These are phyloP conservation scores for Accipiter virgatus DNA, from an alignment of 2,113 vertebrate genomes.

Conservation along the genomic window DNA sequence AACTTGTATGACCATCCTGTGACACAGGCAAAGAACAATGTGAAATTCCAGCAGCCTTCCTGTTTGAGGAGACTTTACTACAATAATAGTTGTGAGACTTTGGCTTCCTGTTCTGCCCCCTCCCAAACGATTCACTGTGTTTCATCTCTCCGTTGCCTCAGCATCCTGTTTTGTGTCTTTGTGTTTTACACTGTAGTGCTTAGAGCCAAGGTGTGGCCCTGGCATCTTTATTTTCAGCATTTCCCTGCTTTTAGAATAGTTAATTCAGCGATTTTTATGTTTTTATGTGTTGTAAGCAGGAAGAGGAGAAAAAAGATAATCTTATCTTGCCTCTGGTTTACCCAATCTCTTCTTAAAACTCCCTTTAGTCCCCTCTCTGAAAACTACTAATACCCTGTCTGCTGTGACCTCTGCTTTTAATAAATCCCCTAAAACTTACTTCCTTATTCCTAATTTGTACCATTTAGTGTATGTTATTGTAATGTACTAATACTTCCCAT, in stretches of 20 bases:
- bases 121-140: background rate
- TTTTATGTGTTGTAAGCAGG: background rate
- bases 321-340: background rate
- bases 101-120: background rate
- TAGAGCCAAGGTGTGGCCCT: background rate
- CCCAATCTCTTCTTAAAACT: background rate
- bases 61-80: background rate
- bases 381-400: background rate
- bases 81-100: background rate
- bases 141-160: background rate
- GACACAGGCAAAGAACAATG: background rate
- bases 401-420: background rate
- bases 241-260: background rate
- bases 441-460: background rate
- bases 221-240: background rate
- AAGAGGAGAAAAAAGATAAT: too few relatives aligned
- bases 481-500: background rate
- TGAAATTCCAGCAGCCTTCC: constrained; percentile 22
- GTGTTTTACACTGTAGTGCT: background rate
- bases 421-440: background rate
- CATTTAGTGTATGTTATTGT: background rate
- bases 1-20: background rate
- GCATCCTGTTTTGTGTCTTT: constrained; percentile 41
- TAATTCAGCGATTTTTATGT: background rate
- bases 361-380: background rate